Percentiles rank a stretch among this genome's conserved stretches.
phyloP scores from a whole-genome alignment of 53 echinoderm and acorn worm genomes.

The Paracentrotus lividus region DNA sequence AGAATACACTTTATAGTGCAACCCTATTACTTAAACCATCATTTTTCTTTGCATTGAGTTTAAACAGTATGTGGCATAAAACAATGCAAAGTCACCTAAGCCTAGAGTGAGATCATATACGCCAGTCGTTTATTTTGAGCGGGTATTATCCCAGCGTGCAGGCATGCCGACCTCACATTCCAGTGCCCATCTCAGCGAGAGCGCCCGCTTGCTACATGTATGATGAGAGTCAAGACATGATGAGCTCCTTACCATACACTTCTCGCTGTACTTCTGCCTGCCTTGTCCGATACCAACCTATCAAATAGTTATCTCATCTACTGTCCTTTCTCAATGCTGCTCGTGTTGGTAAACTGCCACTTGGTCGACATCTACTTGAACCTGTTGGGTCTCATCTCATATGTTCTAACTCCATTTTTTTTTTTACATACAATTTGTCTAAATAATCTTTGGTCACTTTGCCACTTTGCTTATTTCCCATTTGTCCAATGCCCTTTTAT shows the following conservation, averaged over 20 bases:
- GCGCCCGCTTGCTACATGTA: constrained; percentile 62
- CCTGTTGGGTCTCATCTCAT: too few relatives aligned
- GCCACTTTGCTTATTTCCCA: too few relatives aligned
- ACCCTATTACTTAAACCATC: too few relatives aligned
- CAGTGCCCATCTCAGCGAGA: neutral
- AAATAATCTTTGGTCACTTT: too few relatives aligned
- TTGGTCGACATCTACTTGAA: too few relatives aligned
- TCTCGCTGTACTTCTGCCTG: too few relatives aligned
- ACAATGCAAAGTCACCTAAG: neutral
- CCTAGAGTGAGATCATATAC: neutral
- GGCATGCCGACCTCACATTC: constrained; percentile 39
- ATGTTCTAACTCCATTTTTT: too few relatives aligned
- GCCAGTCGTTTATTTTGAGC: constrained; percentile 26
- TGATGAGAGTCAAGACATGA: neutral
- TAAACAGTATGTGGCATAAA: constrained; percentile 20
- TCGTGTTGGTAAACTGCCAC: too few relatives aligned
- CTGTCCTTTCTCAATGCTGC: neutral
- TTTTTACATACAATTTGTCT: too few relatives aligned
- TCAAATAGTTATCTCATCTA: neutral
- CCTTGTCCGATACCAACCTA: neutral
- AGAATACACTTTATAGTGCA: too few relatives aligned
- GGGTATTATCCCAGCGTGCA: constrained; percentile 50
- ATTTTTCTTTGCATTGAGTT: neutral
- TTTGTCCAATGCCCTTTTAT: too few relatives aligned
- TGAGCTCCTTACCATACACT: neutral